phyloP scores from a whole-genome alignment of 2,113 vertebrate species.

The Mustela nigripes region DNA sequence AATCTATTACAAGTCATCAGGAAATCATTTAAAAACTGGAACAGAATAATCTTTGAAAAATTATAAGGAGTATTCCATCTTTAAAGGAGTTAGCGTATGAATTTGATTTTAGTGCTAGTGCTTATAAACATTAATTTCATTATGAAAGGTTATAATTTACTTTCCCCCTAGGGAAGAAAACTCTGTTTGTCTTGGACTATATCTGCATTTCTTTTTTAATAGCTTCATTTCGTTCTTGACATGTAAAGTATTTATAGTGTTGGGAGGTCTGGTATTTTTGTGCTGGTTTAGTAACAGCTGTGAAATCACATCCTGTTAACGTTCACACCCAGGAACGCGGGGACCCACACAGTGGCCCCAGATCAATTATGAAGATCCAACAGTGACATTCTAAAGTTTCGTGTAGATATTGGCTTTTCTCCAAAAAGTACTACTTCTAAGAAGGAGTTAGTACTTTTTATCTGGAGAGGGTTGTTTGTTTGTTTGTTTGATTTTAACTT shows the following conservation, averaged over 20 bases:
- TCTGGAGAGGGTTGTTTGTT: neutral
- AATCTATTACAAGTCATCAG: conserved; percentile 57
- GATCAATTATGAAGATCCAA: neutral
- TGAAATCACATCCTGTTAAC: neutral
- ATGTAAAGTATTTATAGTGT: conserved; percentile 50
- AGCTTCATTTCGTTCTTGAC: conserved; percentile 63
- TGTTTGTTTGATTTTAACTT: neutral
- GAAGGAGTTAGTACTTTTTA: neutral
- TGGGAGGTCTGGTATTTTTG: conserved; percentile 49
- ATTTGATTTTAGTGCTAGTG: conserved; percentile 13
- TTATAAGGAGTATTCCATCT: neutral
- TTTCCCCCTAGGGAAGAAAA: conserved; percentile 49
- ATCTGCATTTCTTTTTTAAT: conserved; percentile 75
- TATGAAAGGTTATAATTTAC: conserved; percentile 67
- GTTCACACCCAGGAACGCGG: neutral
- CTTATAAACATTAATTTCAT: conserved; percentile 63
- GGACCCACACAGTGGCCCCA: neutral
- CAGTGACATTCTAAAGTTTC: neutral
- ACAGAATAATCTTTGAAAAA: conserved; percentile 30
- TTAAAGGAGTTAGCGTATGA: conserved; percentile 36
- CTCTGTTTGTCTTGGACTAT: conserved; percentile 54
- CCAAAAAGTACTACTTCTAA: neutral
- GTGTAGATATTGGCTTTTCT: neutral
- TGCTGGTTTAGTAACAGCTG: neutral
- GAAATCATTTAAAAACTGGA: conserved; percentile 70